Base-by-base conservation (phyloP, 2,797 vertebrate species). In the Gouania willdenowi region DNA sequence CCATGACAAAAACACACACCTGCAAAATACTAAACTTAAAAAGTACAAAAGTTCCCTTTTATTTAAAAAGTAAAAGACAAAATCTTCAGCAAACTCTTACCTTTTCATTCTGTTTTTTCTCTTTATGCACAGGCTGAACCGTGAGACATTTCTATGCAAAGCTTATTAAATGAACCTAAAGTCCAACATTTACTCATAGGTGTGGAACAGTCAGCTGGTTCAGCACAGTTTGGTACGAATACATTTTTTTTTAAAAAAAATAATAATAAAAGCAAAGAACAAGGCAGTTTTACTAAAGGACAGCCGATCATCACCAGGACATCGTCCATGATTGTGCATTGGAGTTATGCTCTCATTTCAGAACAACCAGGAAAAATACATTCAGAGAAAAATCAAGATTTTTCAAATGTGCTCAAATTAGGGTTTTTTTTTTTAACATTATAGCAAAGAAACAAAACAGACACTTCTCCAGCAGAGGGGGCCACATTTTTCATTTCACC, bases 41-140 rank as follows among this genome's bases (percentile, higher is more conserved):
- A 50, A 50, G 40, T 65, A 63, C 32, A 65, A 77, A 71, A 61
- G 8, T 66, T 36, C 27, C 6, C 51, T 44, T 61, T 66, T 58
- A 41, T 66, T 68, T 52, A 61, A 62, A 50, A 60, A 25, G 26
- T 60, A 73, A 38, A 66, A 63, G 29, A 61, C 43, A 46, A 21
- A 6, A 27, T 42, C 43, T 59, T 55, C 35, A 24, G 34, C 45
- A 41, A 35, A 26, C 17, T 3, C 7, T 60, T 46, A 30, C 29
- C 42, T 29, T 25, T 41, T 44, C 31, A 16, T 34, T 51, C 45
- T 22, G 52, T 48, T 26, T 6, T 37, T 64, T 7, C 5, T 43
- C 8, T 16, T 32, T 30, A 41, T 14, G 29, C 51, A 17, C 18
- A 2, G 43, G n/a, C n/a, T n/a, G n/a, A n/a, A n/a, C n/a, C n/a